Evolutionary conservation across 2,113 vertebrate genomes (phyloP), one percentile per base, ranked within the genome.

Genomic region (Tragelaphus buxtoni): DNA sequence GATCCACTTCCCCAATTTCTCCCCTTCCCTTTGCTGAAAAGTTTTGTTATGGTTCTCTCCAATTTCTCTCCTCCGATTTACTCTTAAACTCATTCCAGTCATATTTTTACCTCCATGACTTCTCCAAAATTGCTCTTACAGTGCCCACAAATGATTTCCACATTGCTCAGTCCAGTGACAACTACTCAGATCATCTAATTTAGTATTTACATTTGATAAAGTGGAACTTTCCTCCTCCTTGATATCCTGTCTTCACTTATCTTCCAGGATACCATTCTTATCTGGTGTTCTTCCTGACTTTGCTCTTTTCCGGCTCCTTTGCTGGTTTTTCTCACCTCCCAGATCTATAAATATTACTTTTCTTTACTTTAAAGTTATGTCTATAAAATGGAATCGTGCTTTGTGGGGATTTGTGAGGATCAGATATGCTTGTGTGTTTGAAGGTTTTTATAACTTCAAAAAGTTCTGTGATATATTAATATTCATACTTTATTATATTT

Each of bases 391-490:
- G 53, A 14, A 72, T 83, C 39, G 30, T 88, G 17, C 51, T 85
- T 83, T 58, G 10, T 28, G 5, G 35, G 26, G 5, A 53, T 82
- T 90, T 88, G 11, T 87, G 56, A 93, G 26, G 74, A 82, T 90
- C n/a, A 69, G 65, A 87, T 69, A 69, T 45, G 24, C 22, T 84
- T 35, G 55, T 56, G 16, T 4, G 30, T 90, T 7, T 81, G 9
- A 93, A 90, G 87, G 13, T 63, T 95, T 89, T 81, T 89, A 74
- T 89, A 79, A 94, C 35, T 84, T 84, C 47, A 83, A 13, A 88
- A 18, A 72, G 24, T 88, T 88, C 22, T 91, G 14, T 91, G 30
- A 79, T 32, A 32, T 80, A 9, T 90, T 81, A 69, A 82, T 49
- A 80, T n/a, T 65, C 86, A 61, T 87, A 91, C 30, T 86, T 74